Conservation (phyloP, 2,113 vertebrate species). For the Brienomyrus longianalis region DNA sequence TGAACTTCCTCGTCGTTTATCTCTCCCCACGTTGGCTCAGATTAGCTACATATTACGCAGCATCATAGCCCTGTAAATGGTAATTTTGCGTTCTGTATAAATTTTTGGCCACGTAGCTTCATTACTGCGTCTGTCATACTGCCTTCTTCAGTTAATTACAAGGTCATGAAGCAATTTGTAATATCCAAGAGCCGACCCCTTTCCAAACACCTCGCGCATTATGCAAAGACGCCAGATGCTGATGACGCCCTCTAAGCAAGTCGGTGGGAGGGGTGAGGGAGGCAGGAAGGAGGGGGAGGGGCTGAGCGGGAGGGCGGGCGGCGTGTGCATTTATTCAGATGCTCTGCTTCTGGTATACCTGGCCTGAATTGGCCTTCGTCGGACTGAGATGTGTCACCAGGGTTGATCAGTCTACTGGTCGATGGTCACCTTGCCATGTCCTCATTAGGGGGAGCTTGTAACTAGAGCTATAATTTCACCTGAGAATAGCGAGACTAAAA, state of each 20-base stretch:
- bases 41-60: not conserved
- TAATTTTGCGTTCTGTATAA: constrained; percentile 19
- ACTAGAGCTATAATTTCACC: not conserved
- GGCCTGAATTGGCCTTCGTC: not conserved
- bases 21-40: not conserved
- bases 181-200: constrained; percentile 16
- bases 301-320: not conserved
- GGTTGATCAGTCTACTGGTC: not conserved
- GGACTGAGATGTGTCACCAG: not conserved
- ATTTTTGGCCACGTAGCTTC: constrained; percentile 21
- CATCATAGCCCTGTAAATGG: constrained; percentile 18
- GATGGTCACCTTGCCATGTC: not conserved
- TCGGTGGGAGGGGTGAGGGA: not conserved
- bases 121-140: constrained; percentile 21
- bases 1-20: not conserved
- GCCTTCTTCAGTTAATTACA: constrained; percentile 26
- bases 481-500: not conserved
- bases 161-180: constrained; percentile 27
- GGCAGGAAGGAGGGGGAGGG: not conserved
- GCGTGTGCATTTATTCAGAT: not conserved
- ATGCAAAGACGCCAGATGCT: constrained; percentile 17
- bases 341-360: not conserved
- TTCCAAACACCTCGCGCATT: constrained; percentile 15
- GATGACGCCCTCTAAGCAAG: constrained; percentile 4
- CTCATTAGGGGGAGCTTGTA: not conserved